Evolutionary conservation across 2,797 vertebrate genomes (phyloP).

Genomic region (Neosilurus hyrtlii): DNA sequence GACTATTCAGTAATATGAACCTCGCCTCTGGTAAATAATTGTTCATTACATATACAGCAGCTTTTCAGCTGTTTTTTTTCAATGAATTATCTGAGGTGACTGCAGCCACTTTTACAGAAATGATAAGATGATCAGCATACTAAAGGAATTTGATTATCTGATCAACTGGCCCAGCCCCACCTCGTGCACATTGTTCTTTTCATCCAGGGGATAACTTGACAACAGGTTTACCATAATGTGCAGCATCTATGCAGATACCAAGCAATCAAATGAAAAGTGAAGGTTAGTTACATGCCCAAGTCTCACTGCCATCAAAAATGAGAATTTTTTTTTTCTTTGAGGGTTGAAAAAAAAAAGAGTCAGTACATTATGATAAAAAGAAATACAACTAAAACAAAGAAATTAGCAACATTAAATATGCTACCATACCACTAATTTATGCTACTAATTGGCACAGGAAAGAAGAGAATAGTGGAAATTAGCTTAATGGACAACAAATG

Average conservation of each 20-base stretch:
- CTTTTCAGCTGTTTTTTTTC: background rate
- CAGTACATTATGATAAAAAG: background rate
- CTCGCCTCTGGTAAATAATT: too few species aligned
- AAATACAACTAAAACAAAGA: background rate
- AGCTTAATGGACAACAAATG: slow-evolving; percentile 20
- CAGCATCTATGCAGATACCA: background rate
- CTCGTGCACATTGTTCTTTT: background rate
- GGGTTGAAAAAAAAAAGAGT: background rate
- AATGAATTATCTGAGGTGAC: background rate
- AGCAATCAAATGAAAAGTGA: background rate
- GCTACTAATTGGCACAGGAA: background rate
- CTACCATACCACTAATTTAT: background rate
- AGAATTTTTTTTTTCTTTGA: background rate
- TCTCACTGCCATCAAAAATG: background rate
- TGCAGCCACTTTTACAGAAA: background rate
- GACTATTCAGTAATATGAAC: too few species aligned
- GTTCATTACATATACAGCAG: background rate
- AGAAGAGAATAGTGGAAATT: slow-evolving; percentile 4
- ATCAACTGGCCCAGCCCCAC: background rate
- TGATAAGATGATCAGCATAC: background rate
- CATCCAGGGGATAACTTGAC: background rate
- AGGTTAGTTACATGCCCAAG: too few species aligned
- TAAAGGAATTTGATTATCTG: background rate
- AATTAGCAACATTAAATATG: background rate
- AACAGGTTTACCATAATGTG: background rate